Conservation (phyloP, 1,140 invertebrate species). For the Drosophila sp. region DNA sequence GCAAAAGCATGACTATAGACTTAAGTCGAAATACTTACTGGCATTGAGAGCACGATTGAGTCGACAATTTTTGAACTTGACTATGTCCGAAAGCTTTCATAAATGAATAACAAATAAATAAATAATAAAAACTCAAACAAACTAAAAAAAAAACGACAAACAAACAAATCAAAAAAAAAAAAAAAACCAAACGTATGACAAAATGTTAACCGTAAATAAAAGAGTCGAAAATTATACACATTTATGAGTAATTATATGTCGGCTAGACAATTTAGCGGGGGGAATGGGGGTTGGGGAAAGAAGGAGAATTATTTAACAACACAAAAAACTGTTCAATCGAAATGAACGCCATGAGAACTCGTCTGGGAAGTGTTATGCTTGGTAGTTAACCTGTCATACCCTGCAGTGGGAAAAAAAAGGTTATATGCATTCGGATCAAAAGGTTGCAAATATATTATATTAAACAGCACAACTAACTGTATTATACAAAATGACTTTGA, state of each 20-base stretch:
- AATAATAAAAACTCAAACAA: too few relatives aligned
- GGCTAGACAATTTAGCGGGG: background rate
- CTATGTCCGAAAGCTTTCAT: background rate
- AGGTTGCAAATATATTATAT: too few relatives aligned
- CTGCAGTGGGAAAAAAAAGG: background rate
- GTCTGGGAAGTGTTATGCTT: background rate
- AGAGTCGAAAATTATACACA: background rate
- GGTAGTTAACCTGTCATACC: background rate
- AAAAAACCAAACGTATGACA: background rate
- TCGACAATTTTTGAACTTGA: conserved; percentile 8
- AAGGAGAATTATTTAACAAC: background rate
- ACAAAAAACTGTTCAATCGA: background rate
- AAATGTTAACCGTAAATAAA: background rate
- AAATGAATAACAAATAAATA: background rate
- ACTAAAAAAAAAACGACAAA: too few relatives aligned
- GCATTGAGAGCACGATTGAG: conserved; percentile 4
- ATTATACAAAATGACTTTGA: too few relatives aligned
- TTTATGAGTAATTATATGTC: conserved; percentile 2
- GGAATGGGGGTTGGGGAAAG: too few relatives aligned
- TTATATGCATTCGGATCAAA: background rate
- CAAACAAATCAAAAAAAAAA: background rate
- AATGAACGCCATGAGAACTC: background rate
- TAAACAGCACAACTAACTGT: too few relatives aligned
- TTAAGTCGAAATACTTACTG: background rate
- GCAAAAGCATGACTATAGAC: background rate